Percentiles rank a stretch among this genome's conserved stretches.
These are phyloP conservation scores for Coendou prehensilis DNA, from an alignment of 2,797 vertebrate genomes.

Conservation along the genomic window DNA sequence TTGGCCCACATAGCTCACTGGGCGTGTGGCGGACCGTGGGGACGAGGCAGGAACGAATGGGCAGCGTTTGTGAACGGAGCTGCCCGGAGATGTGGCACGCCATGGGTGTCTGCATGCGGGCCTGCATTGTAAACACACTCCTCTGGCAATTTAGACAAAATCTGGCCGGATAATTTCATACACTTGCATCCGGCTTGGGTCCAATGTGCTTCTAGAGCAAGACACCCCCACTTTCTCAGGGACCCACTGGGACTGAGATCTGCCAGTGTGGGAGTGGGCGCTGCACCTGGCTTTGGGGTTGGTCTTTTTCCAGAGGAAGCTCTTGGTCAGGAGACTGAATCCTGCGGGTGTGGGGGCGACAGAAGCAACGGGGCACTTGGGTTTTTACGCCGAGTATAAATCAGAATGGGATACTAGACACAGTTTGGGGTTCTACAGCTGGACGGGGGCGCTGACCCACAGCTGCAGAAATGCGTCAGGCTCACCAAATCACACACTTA, in stretches of 20 bases:
- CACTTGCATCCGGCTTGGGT: rapidly evolving
- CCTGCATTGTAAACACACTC: rapidly evolving
- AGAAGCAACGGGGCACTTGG: rapidly evolving
- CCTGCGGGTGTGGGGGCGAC: rapidly evolving
- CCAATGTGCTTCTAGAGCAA: rapidly evolving
- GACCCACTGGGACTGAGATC: background rate
- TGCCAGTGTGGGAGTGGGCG: rapidly evolving
- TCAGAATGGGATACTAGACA: background rate
- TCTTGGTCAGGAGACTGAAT: background rate
- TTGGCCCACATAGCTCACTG: background rate
- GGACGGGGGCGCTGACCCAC: rapidly evolving
- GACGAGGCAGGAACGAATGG: rapidly evolving
- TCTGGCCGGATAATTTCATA: rapidly evolving
- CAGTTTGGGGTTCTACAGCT: rapidly evolving
- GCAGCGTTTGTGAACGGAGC: rapidly evolving
- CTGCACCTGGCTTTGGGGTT: rapidly evolving
- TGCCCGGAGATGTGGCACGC: rapidly evolving
- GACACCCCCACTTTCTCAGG: background rate
- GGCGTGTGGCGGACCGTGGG: rapidly evolving
- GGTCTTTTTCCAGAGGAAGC: background rate
- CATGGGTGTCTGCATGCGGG: rapidly evolving
- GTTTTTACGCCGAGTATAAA: too few relatives aligned
- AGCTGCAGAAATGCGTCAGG: background rate
- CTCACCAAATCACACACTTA: background rate
- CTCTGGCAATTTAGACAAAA: background rate